phyloP scores from a whole-genome alignment of 2,113 vertebrate species.

The Lepidiolamprologus cunningtoni region DNA sequence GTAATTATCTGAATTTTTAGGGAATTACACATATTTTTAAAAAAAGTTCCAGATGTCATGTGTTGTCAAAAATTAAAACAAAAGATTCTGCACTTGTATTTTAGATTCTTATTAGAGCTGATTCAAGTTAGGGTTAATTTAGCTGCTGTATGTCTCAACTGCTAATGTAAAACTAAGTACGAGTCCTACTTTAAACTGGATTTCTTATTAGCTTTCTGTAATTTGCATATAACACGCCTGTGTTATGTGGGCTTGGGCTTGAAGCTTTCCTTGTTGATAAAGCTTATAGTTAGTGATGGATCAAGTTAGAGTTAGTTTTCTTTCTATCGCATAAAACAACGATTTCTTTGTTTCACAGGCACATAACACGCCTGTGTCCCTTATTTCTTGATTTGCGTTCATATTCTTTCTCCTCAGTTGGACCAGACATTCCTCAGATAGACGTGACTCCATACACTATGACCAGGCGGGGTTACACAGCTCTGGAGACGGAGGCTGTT shows the following conservation, averaged over 20 bases:
- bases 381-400: neutral
- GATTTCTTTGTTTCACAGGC: neutral
- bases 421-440: conserved; percentile 81
- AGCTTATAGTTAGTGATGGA: neutral
- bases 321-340: neutral
- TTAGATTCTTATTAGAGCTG: neutral
- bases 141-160: neutral
- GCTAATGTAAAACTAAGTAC: neutral
- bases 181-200: neutral
- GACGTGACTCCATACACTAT: conserved; percentile 76
- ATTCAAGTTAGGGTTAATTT: neutral
- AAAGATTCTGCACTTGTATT: neutral
- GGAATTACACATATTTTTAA: neutral
- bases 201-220: neutral
- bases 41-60: neutral
- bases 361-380: neutral
- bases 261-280: neutral
- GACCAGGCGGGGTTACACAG: conserved; percentile 73
- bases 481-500: conserved; percentile 80
- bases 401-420: conserved; percentile 59
- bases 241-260: neutral
- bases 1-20: neutral
- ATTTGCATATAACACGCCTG: neutral
- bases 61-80: neutral
- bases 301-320: neutral